phyloP scores from a whole-genome alignment of 1,140 invertebrate species.

The Andricus grossulariae region DNA sequence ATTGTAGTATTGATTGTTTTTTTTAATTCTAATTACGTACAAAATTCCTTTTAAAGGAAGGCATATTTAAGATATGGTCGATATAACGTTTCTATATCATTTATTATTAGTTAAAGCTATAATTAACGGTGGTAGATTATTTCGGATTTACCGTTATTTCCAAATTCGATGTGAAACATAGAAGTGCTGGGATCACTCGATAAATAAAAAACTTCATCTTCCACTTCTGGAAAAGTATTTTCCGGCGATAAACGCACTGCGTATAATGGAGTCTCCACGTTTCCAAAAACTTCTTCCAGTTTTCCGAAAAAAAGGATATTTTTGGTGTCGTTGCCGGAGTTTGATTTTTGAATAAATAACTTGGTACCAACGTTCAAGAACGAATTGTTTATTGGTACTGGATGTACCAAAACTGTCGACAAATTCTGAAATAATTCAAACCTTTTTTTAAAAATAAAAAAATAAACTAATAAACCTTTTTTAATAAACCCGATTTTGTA shows the following conservation, averaged over 20 bases:
- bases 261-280: constrained; percentile 52
- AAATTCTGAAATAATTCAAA: background rate
- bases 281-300: constrained; percentile 57
- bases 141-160: background rate
- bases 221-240: constrained; percentile 11
- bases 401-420: background rate
- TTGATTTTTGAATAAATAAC: background rate
- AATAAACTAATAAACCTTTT: background rate
- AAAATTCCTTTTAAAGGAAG: background rate
- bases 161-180: constrained; percentile 17
- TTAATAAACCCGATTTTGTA: background rate
- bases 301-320: constrained; percentile 41
- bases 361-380: background rate
- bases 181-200: constrained; percentile 42
- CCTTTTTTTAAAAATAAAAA: constrained; percentile 15
- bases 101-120: background rate
- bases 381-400: background rate
- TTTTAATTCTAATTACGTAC: background rate
- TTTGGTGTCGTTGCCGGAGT: background rate
- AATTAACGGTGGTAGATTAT: constrained; percentile 36
- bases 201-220: constrained; percentile 47
- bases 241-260: constrained; percentile 28
- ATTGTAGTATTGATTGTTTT: no score
- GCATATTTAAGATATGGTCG: background rate
- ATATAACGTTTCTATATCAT: background rate